Evolutionary conservation across 2,888 invertebrate species (phyloP).

Genomic region (Cryptocephalus primarius): DNA sequence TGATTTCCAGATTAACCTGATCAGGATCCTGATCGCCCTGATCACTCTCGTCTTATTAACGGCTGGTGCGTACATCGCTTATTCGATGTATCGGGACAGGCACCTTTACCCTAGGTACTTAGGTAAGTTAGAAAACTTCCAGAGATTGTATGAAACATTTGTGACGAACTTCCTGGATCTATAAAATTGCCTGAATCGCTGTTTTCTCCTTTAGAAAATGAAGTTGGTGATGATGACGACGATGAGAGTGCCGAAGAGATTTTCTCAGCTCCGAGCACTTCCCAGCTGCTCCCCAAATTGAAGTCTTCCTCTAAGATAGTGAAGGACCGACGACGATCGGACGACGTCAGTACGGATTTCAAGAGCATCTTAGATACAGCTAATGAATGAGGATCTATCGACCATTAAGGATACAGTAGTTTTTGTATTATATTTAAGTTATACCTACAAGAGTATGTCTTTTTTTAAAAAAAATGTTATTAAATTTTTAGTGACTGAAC

Average conservation of each 20-base stretch:
- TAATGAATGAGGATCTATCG: no score
- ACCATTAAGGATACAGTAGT: no score
- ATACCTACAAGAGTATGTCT: no score
- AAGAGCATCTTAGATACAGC: not conserved
- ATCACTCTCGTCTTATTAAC: constrained; percentile 19
- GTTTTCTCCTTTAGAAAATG: constrained; percentile 4
- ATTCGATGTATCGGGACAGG: constrained; percentile 23
- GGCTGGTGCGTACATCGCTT: constrained; percentile 20
- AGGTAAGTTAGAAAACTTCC: constrained; percentile 13
- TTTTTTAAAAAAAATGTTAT: no score
- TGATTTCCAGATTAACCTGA: constrained; percentile 21
- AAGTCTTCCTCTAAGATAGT: not conserved
- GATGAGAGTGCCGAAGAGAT: constrained; percentile 24
- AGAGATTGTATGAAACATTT: not conserved
- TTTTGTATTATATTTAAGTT: no score
- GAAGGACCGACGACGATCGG: not conserved
- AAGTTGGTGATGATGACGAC: constrained; percentile 22
- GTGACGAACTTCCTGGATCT: no score
- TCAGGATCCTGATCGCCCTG: constrained; percentile 19
- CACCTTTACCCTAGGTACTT: constrained; percentile 22
- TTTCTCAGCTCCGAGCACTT: constrained; percentile 20
- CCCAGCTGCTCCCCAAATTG: constrained; percentile 1
- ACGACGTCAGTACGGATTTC: not conserved
- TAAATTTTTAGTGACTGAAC: no score
- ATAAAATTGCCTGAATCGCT: no score